Evolutionary conservation across 2,888 invertebrate genomes (phyloP), one percentile per base, ranked within the genome.

Genomic region (Nemotelus nigrinus): DNA sequence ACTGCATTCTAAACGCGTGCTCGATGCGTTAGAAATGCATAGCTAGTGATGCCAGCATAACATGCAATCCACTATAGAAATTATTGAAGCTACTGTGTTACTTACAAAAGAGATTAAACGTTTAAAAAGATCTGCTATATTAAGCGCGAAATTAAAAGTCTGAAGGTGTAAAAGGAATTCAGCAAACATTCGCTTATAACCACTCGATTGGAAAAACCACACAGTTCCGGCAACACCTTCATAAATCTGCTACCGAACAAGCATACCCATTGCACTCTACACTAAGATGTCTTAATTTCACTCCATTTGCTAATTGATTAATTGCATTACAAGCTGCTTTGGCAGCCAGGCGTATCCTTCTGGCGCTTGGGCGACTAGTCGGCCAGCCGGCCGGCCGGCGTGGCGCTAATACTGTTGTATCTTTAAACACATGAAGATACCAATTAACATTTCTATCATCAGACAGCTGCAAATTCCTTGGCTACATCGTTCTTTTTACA

Each of bases 291-390:
- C 68, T 78, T 77, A 72, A 78, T 78, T 74, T 57, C 60, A 41
- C 72, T 58, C 71, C 72, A 78, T 78, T 72, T 53, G 70, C 76
- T 76, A 78, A 78, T 78, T 78, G 71, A 78, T 78, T 77, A 77
- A 78, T 78, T 77, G 72, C 76, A 76, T 76, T 55, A 53, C 76
- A 43, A 63, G 64, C 48, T 48, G 39, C 53, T 44, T 43, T 47
- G 44, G 55, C 44, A 43, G 2, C 55, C 45, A 57, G 43, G 8
- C 43, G 53, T 53, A 25, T 7, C 2, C 10, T 57, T 2, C 10
- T 43, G 55, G 10, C 39, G 43, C 39, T 55, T 41, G 55, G 8
- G 43, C 71, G 41, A 44, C 25, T 25, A 25, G 25, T 25, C 25
- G 25, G 25, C 25, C 25, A 25, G 25, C 47, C 8, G 8, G 45